phyloP scores from a whole-genome alignment of 1,140 invertebrate genomes.

The Lanistes nyassanus region DNA sequence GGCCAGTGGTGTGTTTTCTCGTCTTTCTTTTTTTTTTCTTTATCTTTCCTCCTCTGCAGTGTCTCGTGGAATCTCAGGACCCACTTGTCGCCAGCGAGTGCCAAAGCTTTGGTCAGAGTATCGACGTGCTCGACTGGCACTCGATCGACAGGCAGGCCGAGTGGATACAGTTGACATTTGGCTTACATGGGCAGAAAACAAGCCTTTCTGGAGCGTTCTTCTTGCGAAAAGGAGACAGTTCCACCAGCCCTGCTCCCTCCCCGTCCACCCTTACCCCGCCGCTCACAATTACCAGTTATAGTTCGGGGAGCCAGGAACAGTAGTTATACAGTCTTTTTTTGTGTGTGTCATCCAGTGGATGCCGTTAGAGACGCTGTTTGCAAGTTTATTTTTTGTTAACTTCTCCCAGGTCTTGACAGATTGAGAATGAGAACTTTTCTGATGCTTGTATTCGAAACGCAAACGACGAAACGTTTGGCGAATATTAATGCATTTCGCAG shows the following conservation, averaged over 20 bases:
- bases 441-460: no score
- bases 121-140: constrained; percentile 1
- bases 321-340: no score
- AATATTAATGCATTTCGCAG: no score
- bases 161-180: constrained; percentile 21
- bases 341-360: no score
- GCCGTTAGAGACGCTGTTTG: no score
- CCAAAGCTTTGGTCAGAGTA: neutral
- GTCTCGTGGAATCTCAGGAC: constrained; percentile 17
- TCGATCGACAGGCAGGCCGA: constrained; percentile 14
- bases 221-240: neutral
- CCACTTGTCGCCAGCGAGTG: constrained; percentile 14
- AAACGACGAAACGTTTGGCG: no score
- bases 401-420: no score
- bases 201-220: neutral
- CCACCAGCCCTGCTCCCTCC: neutral
- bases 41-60: neutral
- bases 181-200: neutral
- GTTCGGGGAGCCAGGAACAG: no score
- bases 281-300: no score
- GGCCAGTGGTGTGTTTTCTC: neutral
- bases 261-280: no score
- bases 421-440: no score
- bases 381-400: no score
- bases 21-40: neutral